Evolutionary conservation across 2,888 invertebrate genomes (phyloP), one percentile per base, ranked within the genome.

Genomic region (Serripes groenlandicus): DNA sequence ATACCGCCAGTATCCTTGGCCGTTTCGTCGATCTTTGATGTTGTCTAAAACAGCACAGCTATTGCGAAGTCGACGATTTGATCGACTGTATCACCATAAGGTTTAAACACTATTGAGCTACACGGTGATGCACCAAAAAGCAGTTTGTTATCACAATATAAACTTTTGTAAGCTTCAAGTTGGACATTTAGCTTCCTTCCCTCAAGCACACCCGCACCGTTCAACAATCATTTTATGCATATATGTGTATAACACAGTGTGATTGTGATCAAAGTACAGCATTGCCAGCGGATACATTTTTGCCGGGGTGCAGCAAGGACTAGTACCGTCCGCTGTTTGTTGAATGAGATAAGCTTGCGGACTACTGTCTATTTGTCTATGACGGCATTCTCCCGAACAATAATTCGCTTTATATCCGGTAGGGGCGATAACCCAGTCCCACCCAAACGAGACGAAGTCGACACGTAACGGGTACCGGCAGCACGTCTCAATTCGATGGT

Each of bases 391-490:
- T 9, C 99, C 99, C 75, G 97, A 97, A 95, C 99, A 99, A 95
- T 98, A 98, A 95, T 98, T 98, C 9, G 99, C 99, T 92, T 98
- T 97, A 95, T 99, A 99, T 90, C 97, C 96, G 92, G 98, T 98
- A 0, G 99, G 99, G 0, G 98, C 98, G 80, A 99, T 98, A 92
- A 99, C 97, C 97, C 98, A 99, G 94, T 99, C 98, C 98, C 99
- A 99, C 34, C 98, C 98, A 93, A 99, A 98, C 93, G 97, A 97
- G 90, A 97, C 97, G 94, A 99, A 99, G 95, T 99, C 98, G 23
- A 99, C 98, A 21, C 97, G 97, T 60, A 99, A 96, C 0, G 98
- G 98, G 95, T 98, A 98, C 4, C 99, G 97, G 94, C 99, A 99
- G 95, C 99, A 99, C 64, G 98, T 96, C 35, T 96, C 96, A 92